A percentile compares a stretch with the other conserved stretches of the same genome.
phyloP scores from a whole-genome alignment of 2,888 invertebrate species.

The Pocota personata region DNA sequence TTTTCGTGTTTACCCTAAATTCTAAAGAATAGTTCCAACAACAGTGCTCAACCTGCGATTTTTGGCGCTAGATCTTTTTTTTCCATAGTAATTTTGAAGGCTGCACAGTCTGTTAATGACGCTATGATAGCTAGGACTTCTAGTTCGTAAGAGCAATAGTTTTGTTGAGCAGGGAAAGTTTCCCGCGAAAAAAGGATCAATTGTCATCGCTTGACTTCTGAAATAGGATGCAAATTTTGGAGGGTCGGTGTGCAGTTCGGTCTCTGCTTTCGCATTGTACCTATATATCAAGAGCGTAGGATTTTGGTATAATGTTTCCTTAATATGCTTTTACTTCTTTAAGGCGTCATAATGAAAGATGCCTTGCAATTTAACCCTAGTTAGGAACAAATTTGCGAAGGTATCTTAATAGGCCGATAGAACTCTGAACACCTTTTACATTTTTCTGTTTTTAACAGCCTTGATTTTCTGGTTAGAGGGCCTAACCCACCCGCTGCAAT shows the following conservation, averaged over 20 bases:
- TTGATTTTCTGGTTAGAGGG: neutral
- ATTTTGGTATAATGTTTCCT: neutral
- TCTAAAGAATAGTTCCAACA: neutral
- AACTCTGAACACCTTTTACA: conserved; percentile 22
- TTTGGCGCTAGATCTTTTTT: neutral
- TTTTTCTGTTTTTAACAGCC: neutral
- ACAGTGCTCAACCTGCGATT: neutral
- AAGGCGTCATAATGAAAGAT: neutral
- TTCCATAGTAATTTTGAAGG: neutral
- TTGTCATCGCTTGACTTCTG: neutral
- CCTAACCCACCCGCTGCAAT: neutral
- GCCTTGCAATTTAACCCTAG: neutral
- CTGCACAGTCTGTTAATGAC: neutral
- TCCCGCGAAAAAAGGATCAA: conserved; percentile 5
- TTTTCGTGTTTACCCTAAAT: neutral
- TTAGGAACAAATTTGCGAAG: conserved; percentile 8
- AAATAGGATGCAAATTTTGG: conserved; percentile 26
- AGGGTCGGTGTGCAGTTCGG: neutral
- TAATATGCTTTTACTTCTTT: neutral
- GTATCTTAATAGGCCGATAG: neutral
- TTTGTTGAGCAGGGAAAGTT: too few relatives aligned
- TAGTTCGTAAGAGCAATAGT: too few relatives aligned
- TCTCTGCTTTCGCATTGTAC: neutral
- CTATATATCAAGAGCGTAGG: neutral
- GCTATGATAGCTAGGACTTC: too few relatives aligned